Evolutionary conservation across 2,888 invertebrate genomes (phyloP).

Genomic region (Diabrotica balteata): DNA sequence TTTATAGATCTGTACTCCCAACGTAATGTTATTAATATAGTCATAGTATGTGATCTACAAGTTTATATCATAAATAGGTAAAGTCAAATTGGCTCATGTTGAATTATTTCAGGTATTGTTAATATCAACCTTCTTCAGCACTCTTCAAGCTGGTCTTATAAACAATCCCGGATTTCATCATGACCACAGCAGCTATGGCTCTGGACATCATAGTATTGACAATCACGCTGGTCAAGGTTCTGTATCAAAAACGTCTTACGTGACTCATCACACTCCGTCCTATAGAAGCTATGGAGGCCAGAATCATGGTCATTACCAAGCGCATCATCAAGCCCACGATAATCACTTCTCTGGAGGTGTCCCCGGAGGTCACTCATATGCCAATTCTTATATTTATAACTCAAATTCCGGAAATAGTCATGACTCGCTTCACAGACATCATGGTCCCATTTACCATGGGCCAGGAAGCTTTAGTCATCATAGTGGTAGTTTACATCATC

Average conservation of each 20-base stretch:
- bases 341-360: no score
- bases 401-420: conserved; percentile 16
- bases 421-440: background rate
- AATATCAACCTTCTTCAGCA: conserved; percentile 17
- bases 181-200: conserved; percentile 9
- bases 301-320: conserved; percentile 10
- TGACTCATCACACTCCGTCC: conserved; percentile 37
- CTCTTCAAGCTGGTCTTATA: conserved; percentile 31
- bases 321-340: no score
- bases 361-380: conserved; percentile 29
- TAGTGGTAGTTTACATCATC: background rate
- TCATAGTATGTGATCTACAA: no score
- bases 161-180: conserved; percentile 10
- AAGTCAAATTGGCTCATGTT: no score
- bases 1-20: no score
- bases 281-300: conserved; percentile 20
- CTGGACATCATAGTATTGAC: conserved; percentile 15
- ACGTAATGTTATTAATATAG: no score
- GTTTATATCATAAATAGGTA: no score
- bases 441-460: conserved; percentile 17
- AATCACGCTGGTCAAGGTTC: conserved; percentile 17
- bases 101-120: conserved; percentile 22
- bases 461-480: conserved; percentile 4
- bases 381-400: conserved; percentile 24
- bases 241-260: conserved; percentile 38